These are phyloP conservation scores for Pteruthius melanotis DNA, from an alignment of 2,113 vertebrate genomes.

Conservation along the genomic window DNA sequence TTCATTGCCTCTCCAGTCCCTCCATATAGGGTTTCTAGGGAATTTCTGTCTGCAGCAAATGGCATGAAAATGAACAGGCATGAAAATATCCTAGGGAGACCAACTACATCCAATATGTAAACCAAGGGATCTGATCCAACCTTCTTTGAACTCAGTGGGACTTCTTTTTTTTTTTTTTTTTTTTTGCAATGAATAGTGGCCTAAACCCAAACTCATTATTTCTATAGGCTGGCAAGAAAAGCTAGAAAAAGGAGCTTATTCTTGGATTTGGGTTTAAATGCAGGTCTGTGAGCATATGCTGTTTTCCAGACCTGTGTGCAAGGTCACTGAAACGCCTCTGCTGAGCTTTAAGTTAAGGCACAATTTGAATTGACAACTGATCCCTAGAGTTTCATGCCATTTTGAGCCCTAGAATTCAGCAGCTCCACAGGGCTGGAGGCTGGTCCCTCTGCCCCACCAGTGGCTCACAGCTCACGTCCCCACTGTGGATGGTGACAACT, in stretches of 20 bases:
- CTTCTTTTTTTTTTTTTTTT: not conserved
- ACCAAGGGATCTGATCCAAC: not conserved
- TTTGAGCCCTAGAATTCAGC: not conserved
- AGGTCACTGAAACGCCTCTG: not conserved
- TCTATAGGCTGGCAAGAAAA: not conserved
- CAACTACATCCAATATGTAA: not conserved
- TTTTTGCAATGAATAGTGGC: not conserved
- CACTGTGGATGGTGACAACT: not conserved
- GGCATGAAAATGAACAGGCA: not conserved
- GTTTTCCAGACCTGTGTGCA: not conserved
- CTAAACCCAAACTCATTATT: not conserved
- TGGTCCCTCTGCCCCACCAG: not conserved
- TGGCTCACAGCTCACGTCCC: not conserved
- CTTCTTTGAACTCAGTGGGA: not conserved
- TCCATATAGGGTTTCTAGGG: not conserved
- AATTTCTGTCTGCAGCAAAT: not conserved
- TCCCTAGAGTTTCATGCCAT: not conserved
- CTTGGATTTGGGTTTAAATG: not conserved
- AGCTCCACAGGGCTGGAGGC: not conserved
- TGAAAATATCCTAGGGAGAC: not conserved
- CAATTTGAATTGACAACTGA: not conserved
- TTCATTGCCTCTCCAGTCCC: not conserved
- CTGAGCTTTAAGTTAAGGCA: not conserved
- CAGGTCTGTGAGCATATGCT: not conserved
- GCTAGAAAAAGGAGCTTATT: not conserved